A percentile compares a stretch with the other conserved stretches of the same genome.
Evolutionary conservation across 2,888 invertebrate species (phyloP).

Genomic region (Anagyrus pseudococci): DNA sequence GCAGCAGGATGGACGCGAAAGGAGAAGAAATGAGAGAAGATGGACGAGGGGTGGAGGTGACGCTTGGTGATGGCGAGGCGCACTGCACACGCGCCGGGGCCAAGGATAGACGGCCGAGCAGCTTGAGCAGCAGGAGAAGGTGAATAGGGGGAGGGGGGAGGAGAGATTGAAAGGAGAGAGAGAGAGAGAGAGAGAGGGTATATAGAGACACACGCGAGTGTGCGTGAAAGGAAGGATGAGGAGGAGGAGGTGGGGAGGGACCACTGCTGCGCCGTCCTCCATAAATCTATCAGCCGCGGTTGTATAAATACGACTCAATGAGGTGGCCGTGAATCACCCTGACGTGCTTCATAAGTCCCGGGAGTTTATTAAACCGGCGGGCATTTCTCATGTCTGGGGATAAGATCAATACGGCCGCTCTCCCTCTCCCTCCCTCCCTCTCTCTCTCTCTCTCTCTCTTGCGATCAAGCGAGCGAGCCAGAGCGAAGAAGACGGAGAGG

Average conservation of each 20-base stretch:
- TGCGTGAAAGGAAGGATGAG: conserved; percentile 23
- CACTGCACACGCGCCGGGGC: no score
- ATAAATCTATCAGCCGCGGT: conserved; percentile 63
- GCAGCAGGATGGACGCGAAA: no score
- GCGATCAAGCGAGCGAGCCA: background rate
- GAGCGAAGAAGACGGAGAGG: conserved; percentile 3
- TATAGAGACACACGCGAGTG: conserved; percentile 19
- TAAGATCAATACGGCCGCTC: conserved; percentile 62
- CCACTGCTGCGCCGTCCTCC: conserved; percentile 62
- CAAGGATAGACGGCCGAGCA: no score
- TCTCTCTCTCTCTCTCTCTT: no score
- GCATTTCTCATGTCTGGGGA: conserved; percentile 63
- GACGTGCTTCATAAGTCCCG: conserved; percentile 63
- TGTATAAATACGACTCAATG: conserved; percentile 63
- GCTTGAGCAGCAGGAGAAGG: conserved; percentile 2
- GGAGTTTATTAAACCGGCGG: conserved; percentile 63
- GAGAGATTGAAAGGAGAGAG: conserved; percentile 14
- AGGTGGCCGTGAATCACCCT: conserved; percentile 63
- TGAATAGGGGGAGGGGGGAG: conserved; percentile 36
- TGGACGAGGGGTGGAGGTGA: conserved; percentile 39
- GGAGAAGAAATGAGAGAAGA: conserved; percentile 41
- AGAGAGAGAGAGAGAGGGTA: conserved; percentile 41
- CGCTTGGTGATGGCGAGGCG: conserved; percentile 28
- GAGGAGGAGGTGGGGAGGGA: conserved; percentile 44
- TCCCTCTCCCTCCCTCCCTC: no score